Evolutionary conservation across 2,888 invertebrate species (phyloP).

Genomic region (Ormia ochracea): DNA sequence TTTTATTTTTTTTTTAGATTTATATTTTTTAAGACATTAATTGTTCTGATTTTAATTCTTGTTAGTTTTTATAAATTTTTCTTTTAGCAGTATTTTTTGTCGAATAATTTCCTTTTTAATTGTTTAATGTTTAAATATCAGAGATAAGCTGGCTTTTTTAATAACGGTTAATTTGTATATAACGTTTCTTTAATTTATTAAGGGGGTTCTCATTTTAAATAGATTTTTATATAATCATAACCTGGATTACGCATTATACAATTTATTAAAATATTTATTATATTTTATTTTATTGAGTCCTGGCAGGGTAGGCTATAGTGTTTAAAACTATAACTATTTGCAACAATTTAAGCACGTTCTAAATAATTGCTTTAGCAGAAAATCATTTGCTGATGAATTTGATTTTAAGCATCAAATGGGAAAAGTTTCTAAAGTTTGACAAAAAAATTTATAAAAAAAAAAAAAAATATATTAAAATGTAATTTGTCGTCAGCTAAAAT

Average conservation of each 20-base stretch:
- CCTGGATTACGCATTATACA: not conserved
- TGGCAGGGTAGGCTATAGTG: not conserved
- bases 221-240: conserved; percentile 11
- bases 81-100: conserved; percentile 40
- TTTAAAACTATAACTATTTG: not conserved
- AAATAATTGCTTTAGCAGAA: not conserved
- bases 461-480: too few species aligned
- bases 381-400: not conserved
- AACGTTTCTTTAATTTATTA: conserved; percentile 9
- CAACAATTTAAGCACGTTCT: not conserved
- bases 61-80: conserved; percentile 28
- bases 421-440: too few species aligned
- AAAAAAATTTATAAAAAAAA: too few species aligned
- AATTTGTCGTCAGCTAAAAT: too few species aligned
- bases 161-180: conserved; percentile 59
- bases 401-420: too few species aligned
- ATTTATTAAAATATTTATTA: not conserved
- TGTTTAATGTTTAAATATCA: conserved; percentile 54
- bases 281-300: conserved; percentile 16
- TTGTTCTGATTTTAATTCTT: conserved; percentile 30
- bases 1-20: too few species aligned
- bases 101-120: conserved; percentile 59
- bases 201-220: conserved; percentile 12
- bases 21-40: conserved; percentile 55
- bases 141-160: conserved; percentile 61